These are phyloP conservation scores for Brachionus koreanus DNA, from an alignment of 1,140 invertebrate species.

Conservation along the genomic window DNA sequence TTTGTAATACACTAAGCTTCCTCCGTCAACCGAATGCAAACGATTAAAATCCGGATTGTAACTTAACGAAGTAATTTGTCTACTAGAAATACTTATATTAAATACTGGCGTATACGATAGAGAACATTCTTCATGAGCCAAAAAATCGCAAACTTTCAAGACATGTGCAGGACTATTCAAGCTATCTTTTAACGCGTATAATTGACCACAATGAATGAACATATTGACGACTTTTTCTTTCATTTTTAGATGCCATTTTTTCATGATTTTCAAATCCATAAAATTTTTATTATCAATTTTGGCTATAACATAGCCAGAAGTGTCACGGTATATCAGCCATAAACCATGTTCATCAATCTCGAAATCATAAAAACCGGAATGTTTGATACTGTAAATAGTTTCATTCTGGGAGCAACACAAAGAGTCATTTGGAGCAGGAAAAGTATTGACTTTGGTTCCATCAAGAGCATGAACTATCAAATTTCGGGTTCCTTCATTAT, in stretches of 20 bases:
- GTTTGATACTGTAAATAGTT: neutral
- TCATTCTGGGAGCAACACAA: neutral
- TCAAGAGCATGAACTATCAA: neutral
- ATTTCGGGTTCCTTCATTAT: neutral
- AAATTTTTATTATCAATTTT: constrained; percentile 33
- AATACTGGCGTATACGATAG: neutral
- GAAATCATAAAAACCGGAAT: constrained; percentile 71
- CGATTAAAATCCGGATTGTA: neutral
- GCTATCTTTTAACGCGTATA: constrained; percentile 1
- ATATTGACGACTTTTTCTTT: neutral
- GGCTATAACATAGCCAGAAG: neutral
- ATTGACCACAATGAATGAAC: constrained; percentile 35
- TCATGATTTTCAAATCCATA: neutral
- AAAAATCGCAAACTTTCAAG: constrained; percentile 26
- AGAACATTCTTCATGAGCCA: neutral
- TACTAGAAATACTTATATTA: constrained; percentile 2
- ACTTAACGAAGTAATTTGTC: constrained; percentile 21
- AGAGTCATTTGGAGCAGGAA: neutral
- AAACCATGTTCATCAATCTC: constrained; percentile 80
- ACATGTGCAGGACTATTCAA: neutral
- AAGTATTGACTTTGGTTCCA: neutral
- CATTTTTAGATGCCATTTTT: neutral
- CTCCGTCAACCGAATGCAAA: constrained; percentile 8
- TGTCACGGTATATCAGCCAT: constrained; percentile 63
- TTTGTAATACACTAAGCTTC: constrained; percentile 37